A percentile compares a stretch with the other conserved stretches of the same genome.
These are phyloP conservation scores for Steinernema scapterisci DNA, from an alignment of 2,888 invertebrate genomes.

Conservation along the genomic window DNA sequence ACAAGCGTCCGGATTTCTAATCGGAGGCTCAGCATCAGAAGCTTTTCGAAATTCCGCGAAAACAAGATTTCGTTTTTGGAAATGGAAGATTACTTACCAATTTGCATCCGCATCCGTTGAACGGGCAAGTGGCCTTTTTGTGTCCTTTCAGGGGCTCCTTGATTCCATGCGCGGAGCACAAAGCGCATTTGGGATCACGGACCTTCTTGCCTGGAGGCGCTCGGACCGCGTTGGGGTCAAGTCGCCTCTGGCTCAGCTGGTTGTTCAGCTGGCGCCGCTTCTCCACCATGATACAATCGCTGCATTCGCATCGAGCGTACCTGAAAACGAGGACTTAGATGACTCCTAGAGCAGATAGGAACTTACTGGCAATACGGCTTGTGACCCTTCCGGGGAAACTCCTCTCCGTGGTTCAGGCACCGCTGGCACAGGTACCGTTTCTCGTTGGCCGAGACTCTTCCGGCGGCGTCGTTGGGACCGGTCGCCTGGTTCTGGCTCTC, in stretches of 20 bases:
- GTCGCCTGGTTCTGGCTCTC: background rate
- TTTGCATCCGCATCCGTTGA: conserved; percentile 52
- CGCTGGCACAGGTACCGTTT: conserved; percentile 66
- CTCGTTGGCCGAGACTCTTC: too few species aligned
- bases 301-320: conserved; percentile 56
- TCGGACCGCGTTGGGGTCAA: conserved; percentile 33
- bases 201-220: conserved; percentile 43
- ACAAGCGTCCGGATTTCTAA: too few species aligned
- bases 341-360: background rate
- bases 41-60: too few species aligned
- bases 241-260: conserved; percentile 50
- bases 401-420: conserved; percentile 62
- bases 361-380: conserved; percentile 62
- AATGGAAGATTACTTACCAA: conserved; percentile 48
- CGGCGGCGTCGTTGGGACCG: too few species aligned
- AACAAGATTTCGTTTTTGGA: too few species aligned
- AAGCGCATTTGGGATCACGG: conserved; percentile 64
- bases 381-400: conserved; percentile 64
- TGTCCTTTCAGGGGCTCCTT: conserved; percentile 61
- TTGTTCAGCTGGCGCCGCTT: conserved; percentile 63
- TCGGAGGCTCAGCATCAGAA: too few species aligned
- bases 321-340: conserved; percentile 43
- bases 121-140: conserved; percentile 60
- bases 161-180: conserved; percentile 64
- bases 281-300: conserved; percentile 64